Evolutionary conservation across 2,888 invertebrate species (phyloP).

Genomic region (Luperina testacea): DNA sequence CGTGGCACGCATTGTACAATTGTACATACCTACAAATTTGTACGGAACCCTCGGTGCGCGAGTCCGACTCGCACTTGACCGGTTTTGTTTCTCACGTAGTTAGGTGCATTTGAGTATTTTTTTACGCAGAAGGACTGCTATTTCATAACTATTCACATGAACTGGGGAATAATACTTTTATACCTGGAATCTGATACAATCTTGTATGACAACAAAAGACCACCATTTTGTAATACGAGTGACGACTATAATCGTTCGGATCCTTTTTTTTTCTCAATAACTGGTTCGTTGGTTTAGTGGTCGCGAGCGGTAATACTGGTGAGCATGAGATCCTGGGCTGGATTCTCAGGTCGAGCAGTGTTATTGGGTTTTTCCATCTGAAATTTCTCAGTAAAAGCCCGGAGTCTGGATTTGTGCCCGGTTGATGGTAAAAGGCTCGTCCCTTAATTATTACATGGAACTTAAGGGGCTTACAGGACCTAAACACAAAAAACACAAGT

Average conservation of each 20-base stretch:
- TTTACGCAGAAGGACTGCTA: neutral
- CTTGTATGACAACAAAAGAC: constrained; percentile 6
- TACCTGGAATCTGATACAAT: constrained; percentile 31
- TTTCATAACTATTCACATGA: constrained; percentile 18
- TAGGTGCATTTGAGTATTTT: neutral
- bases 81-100: neutral
- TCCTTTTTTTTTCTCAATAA: neutral
- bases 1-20: too few relatives aligned
- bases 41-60: too few relatives aligned
- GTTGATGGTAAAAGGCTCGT: neutral
- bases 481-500: too few relatives aligned
- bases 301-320: neutral
- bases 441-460: too few relatives aligned
- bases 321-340: neutral
- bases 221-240: constrained; percentile 4
- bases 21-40: too few relatives aligned
- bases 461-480: too few relatives aligned
- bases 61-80: too few relatives aligned
- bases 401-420: neutral
- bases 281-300: neutral
- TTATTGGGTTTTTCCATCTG: neutral
- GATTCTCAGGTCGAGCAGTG: neutral
- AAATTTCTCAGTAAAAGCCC: too few relatives aligned
- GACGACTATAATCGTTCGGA: neutral
- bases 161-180: neutral